Base-by-base conservation (phyloP, 2,797 vertebrate species). In the Cuniculus paca region DNA sequence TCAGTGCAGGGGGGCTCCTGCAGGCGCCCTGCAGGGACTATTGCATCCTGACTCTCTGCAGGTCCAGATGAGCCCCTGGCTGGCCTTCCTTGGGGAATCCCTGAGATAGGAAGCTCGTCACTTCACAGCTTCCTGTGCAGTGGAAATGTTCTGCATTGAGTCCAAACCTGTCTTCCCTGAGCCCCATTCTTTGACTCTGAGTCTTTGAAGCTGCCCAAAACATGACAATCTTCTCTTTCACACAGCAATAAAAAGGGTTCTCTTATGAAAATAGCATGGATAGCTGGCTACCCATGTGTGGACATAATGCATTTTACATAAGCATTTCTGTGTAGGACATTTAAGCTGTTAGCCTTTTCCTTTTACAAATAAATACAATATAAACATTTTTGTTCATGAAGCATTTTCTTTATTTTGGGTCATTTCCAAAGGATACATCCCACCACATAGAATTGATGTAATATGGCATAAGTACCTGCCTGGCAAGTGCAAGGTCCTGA, bases 361-460 rank as follows among this genome's bases (percentile, higher is more conserved):
- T 77, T 96, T 81, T 91, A 61, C 39, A 91, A 74, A 91, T 94
- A 94, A 86, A 83, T 11, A 70, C 63, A 85, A 34, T 42, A 19
- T 70, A 60, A 86, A 91, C 20, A 45, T 86, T 82, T 84, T 82
- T 94, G 65, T 56, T 80, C 17, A 1, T 88, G 50, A 52, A 39
- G 9, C 24, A 54, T 94, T 88, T 14, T 56, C 42, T 78, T 28
- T 48, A 24, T 52, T 88, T 95, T 61, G 50, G 61, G 81, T 95
- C 16, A 45, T 86, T 86, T 90, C 31, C 24, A 88, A 78, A 82
- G 65, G 31, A 70, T 91, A 90, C 82, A 91, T 85, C 50, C 65
- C 28, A 84, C 88, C 85, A 31, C 60, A 61, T 19, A 88, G 85
- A 95, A 85, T 78, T 93, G 75, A 94, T 39, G 50, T 31, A 56